phyloP scores from a whole-genome alignment of 2,888 invertebrate species.

The Metopia argyrocephala region DNA sequence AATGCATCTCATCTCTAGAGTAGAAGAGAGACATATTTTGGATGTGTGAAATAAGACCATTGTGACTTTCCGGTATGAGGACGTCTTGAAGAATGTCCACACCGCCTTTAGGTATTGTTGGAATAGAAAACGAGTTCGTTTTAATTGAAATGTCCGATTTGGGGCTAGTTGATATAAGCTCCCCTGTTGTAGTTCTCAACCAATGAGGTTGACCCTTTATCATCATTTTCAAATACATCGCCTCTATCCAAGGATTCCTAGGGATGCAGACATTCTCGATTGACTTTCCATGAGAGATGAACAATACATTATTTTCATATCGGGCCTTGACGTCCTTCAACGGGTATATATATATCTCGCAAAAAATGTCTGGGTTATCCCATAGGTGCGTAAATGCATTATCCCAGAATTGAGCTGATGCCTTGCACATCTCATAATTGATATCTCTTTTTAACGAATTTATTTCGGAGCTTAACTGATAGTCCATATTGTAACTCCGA shows the following conservation, averaged over 20 bases:
- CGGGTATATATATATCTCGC: neutral
- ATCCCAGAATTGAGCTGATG: neutral
- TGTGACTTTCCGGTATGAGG: neutral
- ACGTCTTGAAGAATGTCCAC: neutral
- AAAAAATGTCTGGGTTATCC: neutral
- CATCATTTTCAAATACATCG: neutral
- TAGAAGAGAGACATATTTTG: too few relatives aligned
- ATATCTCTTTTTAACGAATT: neutral
- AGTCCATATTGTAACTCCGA: too few relatives aligned
- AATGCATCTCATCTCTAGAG: too few relatives aligned
- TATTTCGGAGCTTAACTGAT: neutral
- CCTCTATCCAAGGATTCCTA: neutral
- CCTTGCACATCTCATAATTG: neutral
- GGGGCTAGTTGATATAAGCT: neutral
- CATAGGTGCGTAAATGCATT: neutral
- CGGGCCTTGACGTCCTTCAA: neutral
- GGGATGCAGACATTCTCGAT: too few relatives aligned
- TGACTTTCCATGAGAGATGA: too few relatives aligned
- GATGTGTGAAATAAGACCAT: too few relatives aligned
- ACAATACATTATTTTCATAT: neutral
- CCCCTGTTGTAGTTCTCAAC: neutral
- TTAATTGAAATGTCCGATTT: neutral
- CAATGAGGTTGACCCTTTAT: neutral
- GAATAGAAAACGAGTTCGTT: neutral
- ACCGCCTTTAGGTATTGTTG: neutral